phyloP scores from a whole-genome alignment of 2,797 vertebrate genomes.

The Crossoptilon crossoptilon region DNA sequence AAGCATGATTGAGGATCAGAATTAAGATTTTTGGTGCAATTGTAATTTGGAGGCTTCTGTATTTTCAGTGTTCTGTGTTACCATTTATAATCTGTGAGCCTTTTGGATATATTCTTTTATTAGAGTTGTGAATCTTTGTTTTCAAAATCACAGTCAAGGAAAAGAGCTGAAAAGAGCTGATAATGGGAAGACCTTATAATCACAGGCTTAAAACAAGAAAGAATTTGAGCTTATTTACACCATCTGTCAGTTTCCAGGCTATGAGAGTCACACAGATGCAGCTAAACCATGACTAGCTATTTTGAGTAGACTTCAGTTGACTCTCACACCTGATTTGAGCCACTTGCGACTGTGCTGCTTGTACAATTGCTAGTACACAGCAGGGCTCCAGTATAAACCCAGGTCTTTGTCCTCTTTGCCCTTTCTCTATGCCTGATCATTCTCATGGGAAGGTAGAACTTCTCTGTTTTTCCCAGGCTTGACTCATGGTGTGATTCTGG shows the following conservation, averaged over 20 bases:
- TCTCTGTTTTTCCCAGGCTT: background rate
- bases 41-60: background rate
- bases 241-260: background rate
- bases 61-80: background rate
- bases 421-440: background rate
- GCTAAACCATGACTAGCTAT: background rate
- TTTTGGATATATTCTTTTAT: background rate
- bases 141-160: background rate
- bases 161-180: background rate
- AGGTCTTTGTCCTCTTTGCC: background rate
- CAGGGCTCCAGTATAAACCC: background rate
- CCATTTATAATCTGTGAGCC: background rate
- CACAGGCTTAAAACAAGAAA: slow-evolving; percentile 1
- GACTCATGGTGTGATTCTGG: background rate
- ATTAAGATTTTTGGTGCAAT: background rate
- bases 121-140: background rate
- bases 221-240: background rate
- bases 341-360: background rate
- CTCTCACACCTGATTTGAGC: background rate
- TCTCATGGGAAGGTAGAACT: background rate
- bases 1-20: background rate
- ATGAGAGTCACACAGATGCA: background rate
- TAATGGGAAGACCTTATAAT: background rate
- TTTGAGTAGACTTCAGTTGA: background rate
- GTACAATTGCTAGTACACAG: background rate